These are phyloP conservation scores for Lutjanus campechanus DNA, from an alignment of 2,797 vertebrate species.

Conservation along the genomic window DNA sequence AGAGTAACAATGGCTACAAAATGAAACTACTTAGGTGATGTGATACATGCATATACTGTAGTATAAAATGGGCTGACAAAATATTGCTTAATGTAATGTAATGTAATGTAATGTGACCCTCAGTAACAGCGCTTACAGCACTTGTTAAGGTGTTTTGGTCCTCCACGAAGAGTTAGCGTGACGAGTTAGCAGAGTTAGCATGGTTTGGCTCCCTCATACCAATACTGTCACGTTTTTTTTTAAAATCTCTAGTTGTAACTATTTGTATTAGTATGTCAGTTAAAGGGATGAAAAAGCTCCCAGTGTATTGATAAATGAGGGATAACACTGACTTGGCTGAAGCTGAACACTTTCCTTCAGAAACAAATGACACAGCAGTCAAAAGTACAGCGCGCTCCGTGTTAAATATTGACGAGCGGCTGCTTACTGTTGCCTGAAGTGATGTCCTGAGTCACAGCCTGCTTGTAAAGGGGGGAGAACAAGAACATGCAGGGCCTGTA, in stretches of 20 bases:
- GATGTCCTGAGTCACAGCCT: slow-evolving; percentile 42
- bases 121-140: slow-evolving; percentile 1
- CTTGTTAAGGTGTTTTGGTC: background rate
- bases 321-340: slow-evolving; percentile 7
- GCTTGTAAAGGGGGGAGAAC: slow-evolving; percentile 39
- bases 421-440: slow-evolving; percentile 46
- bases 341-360: slow-evolving; percentile 21
- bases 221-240: background rate
- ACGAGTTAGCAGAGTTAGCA: background rate
- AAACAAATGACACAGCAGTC: slow-evolving; percentile 42
- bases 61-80: background rate
- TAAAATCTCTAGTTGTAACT: slow-evolving; percentile 1
- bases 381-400: slow-evolving; percentile 46
- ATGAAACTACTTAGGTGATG: background rate
- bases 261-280: slow-evolving; percentile 21
- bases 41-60: background rate
- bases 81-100: slow-evolving; percentile 6
- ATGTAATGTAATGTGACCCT: background rate
- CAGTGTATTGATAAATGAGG: background rate
- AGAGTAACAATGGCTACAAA: background rate
- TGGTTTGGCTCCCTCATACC: background rate
- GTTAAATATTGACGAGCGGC: slow-evolving; percentile 73
- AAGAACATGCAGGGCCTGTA: slow-evolving; percentile 51
- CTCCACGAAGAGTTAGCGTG: background rate
- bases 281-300: background rate